Percentiles rank a stretch among this genome's conserved stretches.
These are phyloP conservation scores for Buphagus erythrorhynchus DNA, from an alignment of 2,797 vertebrate species.

Conservation along the genomic window DNA sequence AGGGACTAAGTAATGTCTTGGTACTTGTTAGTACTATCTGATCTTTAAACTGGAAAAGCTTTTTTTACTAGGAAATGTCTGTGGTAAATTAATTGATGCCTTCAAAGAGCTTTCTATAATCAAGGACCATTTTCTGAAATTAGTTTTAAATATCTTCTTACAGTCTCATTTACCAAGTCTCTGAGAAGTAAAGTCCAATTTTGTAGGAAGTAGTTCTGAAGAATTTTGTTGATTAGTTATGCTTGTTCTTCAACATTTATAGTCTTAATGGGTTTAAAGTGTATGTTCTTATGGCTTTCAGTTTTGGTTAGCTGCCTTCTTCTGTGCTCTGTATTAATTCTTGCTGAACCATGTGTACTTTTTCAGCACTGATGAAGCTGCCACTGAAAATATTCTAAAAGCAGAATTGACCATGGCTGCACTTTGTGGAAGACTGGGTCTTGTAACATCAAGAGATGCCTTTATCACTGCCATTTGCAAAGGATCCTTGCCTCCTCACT, in stretches of 20 bases:
- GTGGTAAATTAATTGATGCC: neutral
- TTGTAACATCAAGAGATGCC: conserved; percentile 96
- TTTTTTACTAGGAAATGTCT: neutral
- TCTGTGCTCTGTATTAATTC: neutral
- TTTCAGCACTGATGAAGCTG: conserved; percentile 94
- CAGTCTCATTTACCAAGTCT: neutral
- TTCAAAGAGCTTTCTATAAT: neutral
- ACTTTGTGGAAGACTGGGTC: conserved; percentile 91
- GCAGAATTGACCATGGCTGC: conserved; percentile 96
- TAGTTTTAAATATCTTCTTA: neutral
- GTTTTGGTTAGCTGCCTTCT: neutral
- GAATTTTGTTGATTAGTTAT: neutral
- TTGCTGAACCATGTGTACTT: conserved; percentile 4
- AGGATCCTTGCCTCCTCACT: conserved; percentile 96
- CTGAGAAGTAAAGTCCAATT: neutral
- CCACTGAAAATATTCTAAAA: conserved; percentile 98
- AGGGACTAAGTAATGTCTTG: neutral
- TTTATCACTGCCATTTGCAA: conserved; percentile 99
- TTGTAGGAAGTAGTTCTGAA: neutral
- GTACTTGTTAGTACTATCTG: neutral
- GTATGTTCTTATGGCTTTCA: neutral
- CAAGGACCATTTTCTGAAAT: neutral
- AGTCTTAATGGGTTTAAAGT: neutral
- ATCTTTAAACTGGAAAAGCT: neutral
- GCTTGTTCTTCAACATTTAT: neutral